Base-by-base conservation (phyloP, 2,797 vertebrate genomes). In the Bradypodion pumilum region DNA sequence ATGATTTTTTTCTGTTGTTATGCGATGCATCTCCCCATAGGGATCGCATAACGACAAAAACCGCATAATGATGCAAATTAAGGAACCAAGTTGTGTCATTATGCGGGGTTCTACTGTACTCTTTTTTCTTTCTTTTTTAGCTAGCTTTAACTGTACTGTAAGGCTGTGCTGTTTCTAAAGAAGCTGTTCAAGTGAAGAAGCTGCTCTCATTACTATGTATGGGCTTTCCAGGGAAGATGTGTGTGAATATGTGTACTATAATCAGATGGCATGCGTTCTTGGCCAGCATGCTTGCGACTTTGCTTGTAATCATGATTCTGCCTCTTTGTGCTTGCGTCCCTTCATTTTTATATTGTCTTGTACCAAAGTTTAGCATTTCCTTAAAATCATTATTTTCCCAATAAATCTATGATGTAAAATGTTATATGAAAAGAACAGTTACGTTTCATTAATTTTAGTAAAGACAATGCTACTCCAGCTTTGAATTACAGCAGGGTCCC, bases 261-360 rank as follows among this genome's bases (percentile, higher is more conserved):
- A 29, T 91, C 15, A 92, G 91, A 93, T 70, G 93, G 96, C 96
- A 96, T 96, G 96, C 91, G 82, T 59, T 87, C 94, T 93, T 93
- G 93, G 94, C 95, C 96, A 96, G 98, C 97, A 98, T 98, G 97
- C 95, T 95, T 91, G 87, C 92, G 92, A 92, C 89, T 95, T 91
- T 92, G 93, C 95, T 95, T 93, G 86, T 86, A 85, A 85, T 89
- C 88, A 90, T 86, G 89, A 87, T 49, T 81, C 83, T 86, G 83
- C 91, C 83, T 95, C 89, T 91, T 74, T 62, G 92, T 92, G 94
- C 95, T 95, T 95, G 92, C 92, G 87, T 94, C 87, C 90, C 78
- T 88, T 89, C 85, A 62, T 82, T 42, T 82, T 42, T 70, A 70
- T 86, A 59, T 81, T 90, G 65, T 88, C 85, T 82, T 66, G 80